A percentile compares a stretch with the other conserved stretches of the same genome.
Conservation (phyloP, 2,888 invertebrate genomes). For the Nemurella pictetii region DNA sequence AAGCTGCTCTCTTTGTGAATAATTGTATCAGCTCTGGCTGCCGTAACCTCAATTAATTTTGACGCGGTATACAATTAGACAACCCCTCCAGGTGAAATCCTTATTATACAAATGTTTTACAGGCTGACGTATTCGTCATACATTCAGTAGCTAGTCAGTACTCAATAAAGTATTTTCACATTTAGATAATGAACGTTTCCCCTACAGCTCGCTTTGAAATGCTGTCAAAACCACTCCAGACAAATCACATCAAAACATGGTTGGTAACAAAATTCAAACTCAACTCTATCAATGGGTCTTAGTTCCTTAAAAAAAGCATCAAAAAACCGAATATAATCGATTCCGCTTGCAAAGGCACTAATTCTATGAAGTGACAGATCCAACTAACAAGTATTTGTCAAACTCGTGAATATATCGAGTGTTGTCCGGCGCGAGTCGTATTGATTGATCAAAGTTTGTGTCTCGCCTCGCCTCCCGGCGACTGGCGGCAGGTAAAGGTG, state of each 20-base stretch:
- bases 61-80: constrained; percentile 36
- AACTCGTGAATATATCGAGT: neutral
- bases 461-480: neutral
- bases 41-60: constrained; percentile 39
- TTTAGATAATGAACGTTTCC: constrained; percentile 38
- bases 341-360: constrained; percentile 11
- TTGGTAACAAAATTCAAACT: constrained; percentile 22
- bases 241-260: constrained; percentile 34
- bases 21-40: constrained; percentile 26
- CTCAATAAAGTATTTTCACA: constrained; percentile 39
- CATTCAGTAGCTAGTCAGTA: constrained; percentile 31
- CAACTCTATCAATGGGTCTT: constrained; percentile 27
- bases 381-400: constrained; percentile 26
- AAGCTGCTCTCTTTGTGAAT: constrained; percentile 14
- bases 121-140: constrained; percentile 38
- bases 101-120: constrained; percentile 33
- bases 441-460: neutral
- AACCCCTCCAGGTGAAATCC: constrained; percentile 37
- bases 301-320: constrained; percentile 29
- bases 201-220: constrained; percentile 37
- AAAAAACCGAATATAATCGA: constrained; percentile 20
- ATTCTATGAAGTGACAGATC: constrained; percentile 16
- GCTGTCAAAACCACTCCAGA: constrained; percentile 38
- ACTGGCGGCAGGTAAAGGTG: neutral
- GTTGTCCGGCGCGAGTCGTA: neutral